phyloP scores from a whole-genome alignment of 2,113 vertebrate species.

The Noctilio leporinus region DNA sequence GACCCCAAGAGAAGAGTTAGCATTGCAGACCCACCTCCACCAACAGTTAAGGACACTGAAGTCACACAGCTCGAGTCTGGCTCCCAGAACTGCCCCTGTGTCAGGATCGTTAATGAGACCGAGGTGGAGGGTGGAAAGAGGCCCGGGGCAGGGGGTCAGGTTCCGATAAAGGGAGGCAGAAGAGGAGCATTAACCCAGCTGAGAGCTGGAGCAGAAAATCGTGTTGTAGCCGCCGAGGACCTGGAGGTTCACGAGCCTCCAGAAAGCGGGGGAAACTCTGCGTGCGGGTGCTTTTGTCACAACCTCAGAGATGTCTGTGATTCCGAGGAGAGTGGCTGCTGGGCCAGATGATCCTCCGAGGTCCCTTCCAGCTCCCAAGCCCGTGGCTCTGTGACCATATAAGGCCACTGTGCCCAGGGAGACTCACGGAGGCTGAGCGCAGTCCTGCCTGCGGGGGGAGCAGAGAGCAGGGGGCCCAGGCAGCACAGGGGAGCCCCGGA shows the following conservation, averaged over 20 bases:
- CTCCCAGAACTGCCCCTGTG: not conserved
- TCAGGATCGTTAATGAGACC: not conserved
- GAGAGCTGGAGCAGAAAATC: not conserved
- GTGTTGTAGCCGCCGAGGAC: not conserved
- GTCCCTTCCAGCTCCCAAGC: constrained; percentile 36
- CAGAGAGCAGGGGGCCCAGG: not conserved
- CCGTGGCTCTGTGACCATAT: constrained; percentile 63
- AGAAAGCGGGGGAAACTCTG: not conserved
- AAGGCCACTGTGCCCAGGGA: constrained; percentile 35
- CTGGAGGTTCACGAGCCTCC: not conserved
- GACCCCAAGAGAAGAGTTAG: not conserved
- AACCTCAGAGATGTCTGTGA: not conserved
- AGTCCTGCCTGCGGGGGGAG: not conserved
- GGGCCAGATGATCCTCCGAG: not conserved
- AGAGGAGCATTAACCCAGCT: not conserved
- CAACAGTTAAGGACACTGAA: not conserved
- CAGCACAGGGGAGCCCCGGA: not conserved
- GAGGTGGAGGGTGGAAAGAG: not conserved
- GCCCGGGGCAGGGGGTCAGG: not conserved
- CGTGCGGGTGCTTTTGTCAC: not conserved
- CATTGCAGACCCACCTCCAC: not conserved
- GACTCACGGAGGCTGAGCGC: constrained; percentile 1
- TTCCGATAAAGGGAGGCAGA: not conserved
- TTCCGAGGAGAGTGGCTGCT: constrained; percentile 4
- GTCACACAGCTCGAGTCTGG: not conserved